These are phyloP conservation scores for Linepithema humile DNA, from an alignment of 1,140 invertebrate genomes.

Conservation along the genomic window DNA sequence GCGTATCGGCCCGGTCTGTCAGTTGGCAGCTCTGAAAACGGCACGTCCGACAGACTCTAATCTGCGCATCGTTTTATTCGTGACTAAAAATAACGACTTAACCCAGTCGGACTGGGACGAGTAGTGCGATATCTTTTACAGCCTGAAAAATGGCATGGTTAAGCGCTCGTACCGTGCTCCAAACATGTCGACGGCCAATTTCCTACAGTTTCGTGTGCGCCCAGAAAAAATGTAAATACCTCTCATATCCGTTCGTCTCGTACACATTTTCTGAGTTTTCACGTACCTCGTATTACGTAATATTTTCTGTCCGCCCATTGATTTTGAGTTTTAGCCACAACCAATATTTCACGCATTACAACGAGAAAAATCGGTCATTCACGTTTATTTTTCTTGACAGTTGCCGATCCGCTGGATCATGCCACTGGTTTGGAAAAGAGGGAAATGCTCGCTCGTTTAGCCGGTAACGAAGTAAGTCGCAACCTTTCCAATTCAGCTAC, in stretches of 20 bases:
- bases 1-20: too few relatives aligned
- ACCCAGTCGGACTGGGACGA: conserved; percentile 2
- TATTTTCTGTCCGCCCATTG: conserved; percentile 44
- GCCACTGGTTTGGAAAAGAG: conserved; percentile 96
- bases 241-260: background rate
- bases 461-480: conserved; percentile 92
- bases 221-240: conserved; percentile 77
- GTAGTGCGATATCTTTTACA: background rate
- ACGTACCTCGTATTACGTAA: conserved; percentile 75
- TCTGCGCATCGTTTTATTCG: background rate
- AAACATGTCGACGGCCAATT: conserved; percentile 83
- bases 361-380: background rate
- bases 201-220: conserved; percentile 78
- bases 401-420: conserved; percentile 95
- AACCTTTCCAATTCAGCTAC: background rate
- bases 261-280: background rate
- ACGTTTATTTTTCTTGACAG: conserved; percentile 81
- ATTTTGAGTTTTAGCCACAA: background rate
- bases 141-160: conserved; percentile 86
- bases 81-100: background rate
- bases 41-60: too few relatives aligned
- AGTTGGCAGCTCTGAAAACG: too few relatives aligned
- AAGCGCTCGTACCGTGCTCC: conserved; percentile 83
- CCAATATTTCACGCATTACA: background rate
- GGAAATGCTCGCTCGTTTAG: conserved; percentile 92